A percentile compares a stretch with the other conserved stretches of the same genome.
These are phyloP conservation scores for Ceyx melanurus DNA, from an alignment of 2,113 vertebrate species.

Conservation along the genomic window DNA sequence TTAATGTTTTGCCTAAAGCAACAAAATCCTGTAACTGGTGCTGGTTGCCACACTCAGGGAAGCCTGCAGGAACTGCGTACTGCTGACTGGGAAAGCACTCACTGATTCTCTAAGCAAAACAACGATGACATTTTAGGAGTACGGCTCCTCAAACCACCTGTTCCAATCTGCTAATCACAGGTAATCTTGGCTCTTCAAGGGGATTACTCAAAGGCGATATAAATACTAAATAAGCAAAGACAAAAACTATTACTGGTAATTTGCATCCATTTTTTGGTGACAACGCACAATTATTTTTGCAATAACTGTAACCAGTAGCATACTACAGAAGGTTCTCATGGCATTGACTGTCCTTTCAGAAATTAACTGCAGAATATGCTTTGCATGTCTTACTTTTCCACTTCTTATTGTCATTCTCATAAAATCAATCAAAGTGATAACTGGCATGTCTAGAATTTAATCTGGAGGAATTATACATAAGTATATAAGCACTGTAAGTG, in stretches of 20 bases:
- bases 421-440: not conserved
- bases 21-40: not conserved
- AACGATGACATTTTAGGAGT: not conserved
- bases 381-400: not conserved
- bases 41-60: not conserved
- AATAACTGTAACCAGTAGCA: not conserved
- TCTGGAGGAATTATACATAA: slow-evolving; percentile 13
- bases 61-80: slow-evolving; percentile 6
- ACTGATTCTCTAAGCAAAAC: not conserved
- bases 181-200: not conserved
- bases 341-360: not conserved
- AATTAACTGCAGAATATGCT: not conserved
- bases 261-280: not conserved
- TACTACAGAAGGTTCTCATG: not conserved
- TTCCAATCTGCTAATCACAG: not conserved
- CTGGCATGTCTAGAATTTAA: slow-evolving; percentile 2
- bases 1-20: slow-evolving; percentile 41
- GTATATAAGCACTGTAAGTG: not conserved
- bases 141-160: slow-evolving; percentile 39
- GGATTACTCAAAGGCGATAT: not conserved
- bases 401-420: slow-evolving; percentile 9
- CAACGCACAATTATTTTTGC: not conserved
- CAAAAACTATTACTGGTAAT: not conserved
- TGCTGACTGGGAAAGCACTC: not conserved
- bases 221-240: not conserved